Evolutionary conservation across 1,140 invertebrate genomes (phyloP).

Genomic region (Ganaspis sp.): DNA sequence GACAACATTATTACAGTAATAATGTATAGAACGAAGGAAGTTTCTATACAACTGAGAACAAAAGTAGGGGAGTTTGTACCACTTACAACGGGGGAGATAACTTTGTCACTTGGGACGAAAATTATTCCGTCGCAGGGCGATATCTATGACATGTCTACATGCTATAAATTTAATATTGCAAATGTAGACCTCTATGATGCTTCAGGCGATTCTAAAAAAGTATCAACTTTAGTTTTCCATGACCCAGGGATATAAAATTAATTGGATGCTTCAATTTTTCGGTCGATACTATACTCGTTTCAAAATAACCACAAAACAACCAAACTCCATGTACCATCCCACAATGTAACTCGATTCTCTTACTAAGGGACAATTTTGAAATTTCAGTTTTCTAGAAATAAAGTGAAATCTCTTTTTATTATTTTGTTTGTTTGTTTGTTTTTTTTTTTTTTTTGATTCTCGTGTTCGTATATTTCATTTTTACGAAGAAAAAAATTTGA

Average conservation of each 20-base stretch:
- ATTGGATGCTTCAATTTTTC: conserved; percentile 26
- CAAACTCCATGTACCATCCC: background rate
- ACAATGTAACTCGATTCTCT: background rate
- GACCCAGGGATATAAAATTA: background rate
- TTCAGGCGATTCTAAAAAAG: conserved; percentile 29
- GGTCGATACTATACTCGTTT: background rate
- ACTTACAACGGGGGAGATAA: conserved; percentile 37
- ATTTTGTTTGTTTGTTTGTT: too few relatives aligned
- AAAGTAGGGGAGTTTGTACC: background rate
- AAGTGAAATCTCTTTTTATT: too few relatives aligned
- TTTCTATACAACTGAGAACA: background rate
- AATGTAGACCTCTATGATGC: conserved; percentile 43
- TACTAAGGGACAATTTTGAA: too few relatives aligned
- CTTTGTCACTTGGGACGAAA: conserved; percentile 47
- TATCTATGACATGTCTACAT: conserved; percentile 46
- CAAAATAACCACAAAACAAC: background rate
- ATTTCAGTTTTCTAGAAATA: too few relatives aligned
- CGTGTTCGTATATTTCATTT: too few relatives aligned
- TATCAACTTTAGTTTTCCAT: background rate
- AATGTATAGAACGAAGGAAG: background rate
- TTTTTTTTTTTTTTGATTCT: too few relatives aligned
- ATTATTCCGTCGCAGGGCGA: conserved; percentile 40
- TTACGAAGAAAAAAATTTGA: too few relatives aligned
- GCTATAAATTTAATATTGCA: conserved; percentile 53
- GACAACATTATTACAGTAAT: too few relatives aligned